Conservation (phyloP, 2,888 invertebrate genomes). For the Iphiclides podalirius region DNA sequence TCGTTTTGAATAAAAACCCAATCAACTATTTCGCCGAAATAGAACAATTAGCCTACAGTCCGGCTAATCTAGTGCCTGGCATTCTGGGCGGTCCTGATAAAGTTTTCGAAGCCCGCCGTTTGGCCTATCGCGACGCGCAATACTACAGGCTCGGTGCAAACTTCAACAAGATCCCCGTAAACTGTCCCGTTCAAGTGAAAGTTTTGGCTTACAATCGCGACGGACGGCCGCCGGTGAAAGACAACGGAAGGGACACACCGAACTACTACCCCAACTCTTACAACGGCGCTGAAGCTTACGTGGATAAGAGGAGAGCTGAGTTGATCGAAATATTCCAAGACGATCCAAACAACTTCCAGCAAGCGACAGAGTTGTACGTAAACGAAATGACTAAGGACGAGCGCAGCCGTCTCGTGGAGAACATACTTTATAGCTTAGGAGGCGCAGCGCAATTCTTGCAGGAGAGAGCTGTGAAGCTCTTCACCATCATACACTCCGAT, state of each 20-base stretch:
- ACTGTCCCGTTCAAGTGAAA: constrained; percentile 89
- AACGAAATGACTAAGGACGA: constrained; percentile 87
- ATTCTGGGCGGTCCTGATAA: constrained; percentile 94
- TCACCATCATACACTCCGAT: constrained; percentile 87
- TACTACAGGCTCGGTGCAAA: constrained; percentile 91
- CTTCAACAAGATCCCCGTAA: constrained; percentile 93
- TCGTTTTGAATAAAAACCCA: constrained; percentile 92
- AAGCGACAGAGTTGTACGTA: constrained; percentile 88
- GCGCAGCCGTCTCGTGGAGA: constrained; percentile 85
- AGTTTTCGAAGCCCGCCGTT: constrained; percentile 90
- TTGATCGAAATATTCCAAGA: constrained; percentile 82
- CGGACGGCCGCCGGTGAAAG: constrained; percentile 85
- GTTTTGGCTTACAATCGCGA: constrained; percentile 91
- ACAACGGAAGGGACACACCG: constrained; percentile 92
- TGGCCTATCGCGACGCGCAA: constrained; percentile 94
- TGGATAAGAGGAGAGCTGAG: constrained; percentile 74
- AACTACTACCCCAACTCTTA: constrained; percentile 98
- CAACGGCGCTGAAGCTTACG: constrained; percentile 86
- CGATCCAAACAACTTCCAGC: constrained; percentile 92
- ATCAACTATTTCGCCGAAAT: constrained; percentile 94
- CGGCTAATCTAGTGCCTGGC: constrained; percentile 92
- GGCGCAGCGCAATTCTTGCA: constrained; percentile 82
- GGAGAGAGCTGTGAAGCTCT: constrained; percentile 85
- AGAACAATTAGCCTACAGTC: constrained; percentile 93
- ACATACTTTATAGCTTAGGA: constrained; percentile 87